Percentiles rank a stretch among this genome's conserved stretches.
Evolutionary conservation across 2,113 vertebrate species (phyloP).

Genomic region (Danio rerio): DNA sequence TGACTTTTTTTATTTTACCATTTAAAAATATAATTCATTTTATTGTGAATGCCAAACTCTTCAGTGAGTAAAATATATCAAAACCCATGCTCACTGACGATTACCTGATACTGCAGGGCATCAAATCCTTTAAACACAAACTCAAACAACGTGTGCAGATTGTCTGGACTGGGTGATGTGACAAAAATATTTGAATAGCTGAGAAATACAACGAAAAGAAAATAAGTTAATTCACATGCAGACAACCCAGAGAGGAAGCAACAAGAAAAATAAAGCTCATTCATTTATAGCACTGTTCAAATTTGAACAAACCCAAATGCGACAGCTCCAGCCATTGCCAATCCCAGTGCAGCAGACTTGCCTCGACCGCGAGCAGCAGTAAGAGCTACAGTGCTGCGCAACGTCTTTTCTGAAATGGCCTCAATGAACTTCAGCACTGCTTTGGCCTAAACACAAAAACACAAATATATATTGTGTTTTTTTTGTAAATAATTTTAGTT

Average conservation of each 20-base stretch:
- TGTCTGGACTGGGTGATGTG: constrained; percentile 97
- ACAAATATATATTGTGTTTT: too few relatives aligned
- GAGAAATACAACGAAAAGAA: constrained; percentile 31
- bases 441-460: constrained; percentile 81
- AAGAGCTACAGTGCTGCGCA: constrained; percentile 90
- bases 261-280: background rate
- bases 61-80: constrained; percentile 55
- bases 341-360: constrained; percentile 94
- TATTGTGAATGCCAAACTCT: background rate
- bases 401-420: constrained; percentile 95
- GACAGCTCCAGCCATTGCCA: constrained; percentile 92
- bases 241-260: background rate
- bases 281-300: background rate
- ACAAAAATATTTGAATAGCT: constrained; percentile 99
- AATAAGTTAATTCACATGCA: background rate
- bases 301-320: constrained; percentile 87
- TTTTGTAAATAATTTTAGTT: background rate
- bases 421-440: constrained; percentile 95
- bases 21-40: too few relatives aligned
- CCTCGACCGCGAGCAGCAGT: constrained; percentile 95
- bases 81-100: background rate
- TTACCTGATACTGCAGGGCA: constrained; percentile 88
- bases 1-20: too few relatives aligned
- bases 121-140: constrained; percentile 99
- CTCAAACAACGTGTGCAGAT: constrained; percentile 96